Evolutionary conservation across 2,113 vertebrate genomes (phyloP).

Genomic region (Nicator chloris): DNA sequence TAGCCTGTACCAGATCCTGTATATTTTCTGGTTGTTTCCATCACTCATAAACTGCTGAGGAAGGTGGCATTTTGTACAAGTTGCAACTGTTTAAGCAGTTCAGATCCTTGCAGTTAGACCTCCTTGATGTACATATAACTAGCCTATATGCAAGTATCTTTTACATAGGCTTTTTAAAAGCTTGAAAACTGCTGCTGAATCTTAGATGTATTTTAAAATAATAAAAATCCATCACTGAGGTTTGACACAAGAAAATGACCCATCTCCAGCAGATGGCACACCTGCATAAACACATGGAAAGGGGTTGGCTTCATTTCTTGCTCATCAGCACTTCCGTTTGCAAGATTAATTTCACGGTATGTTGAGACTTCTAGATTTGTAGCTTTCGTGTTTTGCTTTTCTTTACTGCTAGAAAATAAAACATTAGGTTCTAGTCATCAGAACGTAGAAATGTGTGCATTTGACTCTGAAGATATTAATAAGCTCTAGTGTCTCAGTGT

Average conservation of each 20-base stretch:
- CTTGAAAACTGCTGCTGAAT: not conserved
- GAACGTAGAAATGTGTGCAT: not conserved
- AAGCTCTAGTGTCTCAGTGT: not conserved
- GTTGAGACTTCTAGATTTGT: not conserved
- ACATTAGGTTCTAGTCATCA: not conserved
- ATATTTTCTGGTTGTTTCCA: not conserved
- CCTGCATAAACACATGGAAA: constrained; percentile 19
- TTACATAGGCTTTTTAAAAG: not conserved
- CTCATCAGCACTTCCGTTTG: not conserved
- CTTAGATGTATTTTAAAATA: not conserved
- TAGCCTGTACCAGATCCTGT: not conserved
- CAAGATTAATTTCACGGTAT: not conserved
- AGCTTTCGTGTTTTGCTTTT: not conserved
- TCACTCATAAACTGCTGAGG: not conserved
- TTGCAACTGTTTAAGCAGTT: not conserved
- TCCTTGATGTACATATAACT: not conserved
- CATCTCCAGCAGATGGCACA: constrained; percentile 59
- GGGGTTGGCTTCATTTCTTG: not conserved
- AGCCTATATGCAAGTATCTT: not conserved
- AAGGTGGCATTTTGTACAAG: not conserved
- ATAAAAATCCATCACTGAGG: not conserved
- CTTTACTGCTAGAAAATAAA: not conserved
- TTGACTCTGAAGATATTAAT: not conserved
- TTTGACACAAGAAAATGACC: not conserved
- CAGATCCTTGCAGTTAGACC: not conserved